A percentile compares a stretch with the other conserved stretches of the same genome.
Conservation (phyloP, 1,140 invertebrate genomes). For the Lucilia cuprina region DNA sequence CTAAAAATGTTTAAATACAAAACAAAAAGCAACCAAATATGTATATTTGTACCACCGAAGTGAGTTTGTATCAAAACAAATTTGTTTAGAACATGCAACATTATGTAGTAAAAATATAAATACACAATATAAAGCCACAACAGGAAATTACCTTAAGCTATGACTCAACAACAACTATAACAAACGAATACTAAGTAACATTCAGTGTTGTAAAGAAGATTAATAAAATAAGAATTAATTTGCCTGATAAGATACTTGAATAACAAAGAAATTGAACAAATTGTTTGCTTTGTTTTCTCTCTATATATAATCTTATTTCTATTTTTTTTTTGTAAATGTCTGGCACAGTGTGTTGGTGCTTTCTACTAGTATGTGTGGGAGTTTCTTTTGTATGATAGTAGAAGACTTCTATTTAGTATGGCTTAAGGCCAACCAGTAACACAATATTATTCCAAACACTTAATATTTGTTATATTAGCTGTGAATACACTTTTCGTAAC, state of each 20-base stretch:
- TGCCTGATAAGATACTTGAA: slow-evolving; percentile 10
- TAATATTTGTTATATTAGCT: slow-evolving; percentile 21
- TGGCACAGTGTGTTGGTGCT: neutral
- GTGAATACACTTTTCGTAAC: neutral
- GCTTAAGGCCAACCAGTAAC: slow-evolving; percentile 23
- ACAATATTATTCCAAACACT: slow-evolving; percentile 31
- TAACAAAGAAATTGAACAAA: slow-evolving; percentile 30
- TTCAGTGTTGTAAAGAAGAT: slow-evolving; percentile 9
- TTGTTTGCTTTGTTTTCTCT: slow-evolving; percentile 16
- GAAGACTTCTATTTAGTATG: neutral
- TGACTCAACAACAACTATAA: neutral
- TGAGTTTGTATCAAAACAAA: neutral
- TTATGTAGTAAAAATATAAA: neutral
- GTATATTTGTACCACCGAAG: neutral
- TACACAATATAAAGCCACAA: neutral
- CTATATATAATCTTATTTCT: neutral
- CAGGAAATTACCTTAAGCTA: slow-evolving; percentile 28
- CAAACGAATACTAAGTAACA: neutral
- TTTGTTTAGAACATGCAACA: slow-evolving; percentile 6
- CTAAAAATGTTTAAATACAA: neutral
- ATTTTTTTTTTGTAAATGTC: neutral
- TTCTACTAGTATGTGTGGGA: neutral
- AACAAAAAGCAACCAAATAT: neutral
- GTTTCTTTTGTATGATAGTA: neutral
- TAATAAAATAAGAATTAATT: slow-evolving; percentile 29